These are phyloP conservation scores for Bubalus kerabau DNA, from an alignment of 2,113 vertebrate genomes.

Conservation along the genomic window DNA sequence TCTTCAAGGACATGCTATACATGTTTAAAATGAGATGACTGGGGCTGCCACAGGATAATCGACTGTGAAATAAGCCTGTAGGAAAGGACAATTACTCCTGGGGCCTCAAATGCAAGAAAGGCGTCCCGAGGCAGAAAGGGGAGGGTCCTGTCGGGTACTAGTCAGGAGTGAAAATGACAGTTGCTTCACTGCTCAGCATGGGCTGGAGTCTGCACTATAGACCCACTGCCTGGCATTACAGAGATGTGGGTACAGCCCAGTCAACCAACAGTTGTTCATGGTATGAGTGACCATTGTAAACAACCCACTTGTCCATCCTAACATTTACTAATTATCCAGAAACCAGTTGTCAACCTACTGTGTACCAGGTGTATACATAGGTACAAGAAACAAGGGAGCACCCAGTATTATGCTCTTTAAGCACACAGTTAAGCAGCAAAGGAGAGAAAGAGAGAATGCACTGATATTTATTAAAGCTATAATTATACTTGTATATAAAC, in stretches of 20 bases:
- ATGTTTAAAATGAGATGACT: slow-evolving; percentile 65
- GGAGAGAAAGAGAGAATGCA: not conserved
- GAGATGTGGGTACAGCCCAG: not conserved
- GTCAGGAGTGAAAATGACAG: slow-evolving; percentile 7
- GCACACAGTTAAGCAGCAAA: not conserved
- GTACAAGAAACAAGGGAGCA: not conserved
- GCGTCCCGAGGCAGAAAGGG: not conserved
- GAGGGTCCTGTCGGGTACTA: not conserved
- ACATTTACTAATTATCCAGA: not conserved
- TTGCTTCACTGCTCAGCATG: not conserved
- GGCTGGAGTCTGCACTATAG: not conserved
- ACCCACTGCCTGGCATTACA: not conserved
- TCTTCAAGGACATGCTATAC: slow-evolving; percentile 59
- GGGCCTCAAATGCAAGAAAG: slow-evolving; percentile 52
- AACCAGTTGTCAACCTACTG: not conserved
- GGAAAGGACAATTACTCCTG: slow-evolving; percentile 66
- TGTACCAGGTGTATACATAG: not conserved
- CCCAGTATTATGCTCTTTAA: not conserved
- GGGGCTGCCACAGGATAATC: slow-evolving; percentile 64
- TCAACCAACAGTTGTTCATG: not conserved
- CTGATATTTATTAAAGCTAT: not conserved
- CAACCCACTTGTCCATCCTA: not conserved
- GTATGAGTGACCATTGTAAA: not conserved
- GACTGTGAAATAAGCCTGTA: slow-evolving; percentile 72
- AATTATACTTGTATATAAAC: not conserved